Base-by-base conservation (phyloP, 2,888 invertebrate species). In the Andrena praecox region DNA sequence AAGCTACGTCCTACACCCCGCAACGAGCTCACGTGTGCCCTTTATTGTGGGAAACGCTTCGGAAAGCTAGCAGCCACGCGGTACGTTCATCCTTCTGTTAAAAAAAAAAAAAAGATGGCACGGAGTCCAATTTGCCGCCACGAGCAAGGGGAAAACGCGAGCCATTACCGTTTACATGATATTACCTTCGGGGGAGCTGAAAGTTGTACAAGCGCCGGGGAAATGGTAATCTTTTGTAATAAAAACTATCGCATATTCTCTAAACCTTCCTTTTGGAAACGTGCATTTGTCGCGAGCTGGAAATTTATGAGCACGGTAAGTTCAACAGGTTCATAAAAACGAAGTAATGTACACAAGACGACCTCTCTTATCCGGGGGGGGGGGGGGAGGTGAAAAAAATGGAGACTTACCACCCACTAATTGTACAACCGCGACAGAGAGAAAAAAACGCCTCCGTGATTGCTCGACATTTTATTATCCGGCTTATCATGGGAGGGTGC, bases 11-110 rank as follows among this genome's bases (percentile, higher is more conserved):
- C 82, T 75, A 60, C 79, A 52, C 82, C 80, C 84, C 63, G 56
- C 64, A 29, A 70, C 64, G 52, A 54, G 83, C 60, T 87, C 90
- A 90, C 90, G 90, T 89, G 91, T 85, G 84, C 82, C 89, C 86
- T 91, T 92, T 91, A 89, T 90, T 90, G 87, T 91, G 90, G 89
- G 91, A 91, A 91, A 90, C 85, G 80, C 80, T 69, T 63, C 59
- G 8, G 64, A 67, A 80, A 60, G 52, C 50, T 77, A 69, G 74
- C 27, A 62, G 29, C 73, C 60, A 76, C 71, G 68, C 77, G 62
- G 70, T 63, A 56, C 66, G 12, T 33, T 33, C 35, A 48, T 33
- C 10, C 35, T 71, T 64, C 52, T n/a, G 24, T 20, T 20, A 20
- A 0, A 12, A n/a, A 33, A 50, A n/a, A 33, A 50, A 80, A 72